Percentiles rank a stretch among this genome's conserved stretches.
phyloP scores from a whole-genome alignment of 2,113 vertebrate genomes.

The Zosterops lateralis region DNA sequence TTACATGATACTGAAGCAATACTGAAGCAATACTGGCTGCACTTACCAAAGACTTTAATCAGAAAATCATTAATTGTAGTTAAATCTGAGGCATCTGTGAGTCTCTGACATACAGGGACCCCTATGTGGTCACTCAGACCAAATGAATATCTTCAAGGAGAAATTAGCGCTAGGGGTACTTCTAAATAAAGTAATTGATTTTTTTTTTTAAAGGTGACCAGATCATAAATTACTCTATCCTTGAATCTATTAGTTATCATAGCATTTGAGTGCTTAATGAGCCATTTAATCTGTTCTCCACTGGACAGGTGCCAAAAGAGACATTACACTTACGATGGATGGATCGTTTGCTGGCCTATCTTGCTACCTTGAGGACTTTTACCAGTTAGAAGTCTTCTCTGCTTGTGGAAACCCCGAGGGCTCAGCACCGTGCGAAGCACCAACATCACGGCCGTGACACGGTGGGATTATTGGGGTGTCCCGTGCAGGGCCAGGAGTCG shows the following conservation, averaged over 20 bases:
- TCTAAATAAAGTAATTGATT: not conserved
- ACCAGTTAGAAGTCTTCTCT: not conserved
- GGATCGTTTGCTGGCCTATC: not conserved
- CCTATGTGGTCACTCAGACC: not conserved
- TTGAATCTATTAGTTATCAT: not conserved
- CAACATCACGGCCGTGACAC: not conserved
- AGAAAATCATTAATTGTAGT: not conserved
- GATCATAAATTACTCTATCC: not conserved
- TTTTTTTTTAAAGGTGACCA: too few relatives aligned
- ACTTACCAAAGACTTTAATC: not conserved
- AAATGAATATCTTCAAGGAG: not conserved
- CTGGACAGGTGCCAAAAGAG: conserved; percentile 8
- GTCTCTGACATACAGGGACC: not conserved
- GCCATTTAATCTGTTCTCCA: not conserved
- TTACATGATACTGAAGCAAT: not conserved
- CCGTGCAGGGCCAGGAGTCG: not conserved
- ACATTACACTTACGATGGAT: not conserved
- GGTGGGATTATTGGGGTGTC: too few relatives aligned
- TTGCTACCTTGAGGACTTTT: not conserved
- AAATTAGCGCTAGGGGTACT: not conserved
- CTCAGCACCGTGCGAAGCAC: not conserved
- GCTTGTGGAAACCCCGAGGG: not conserved
- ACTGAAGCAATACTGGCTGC: not conserved
- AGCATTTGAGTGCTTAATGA: conserved; percentile 28
- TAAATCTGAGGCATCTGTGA: not conserved